These are phyloP conservation scores for Porites evermanni DNA, from an alignment of 92 coral and sea anemone species.

Conservation along the genomic window DNA sequence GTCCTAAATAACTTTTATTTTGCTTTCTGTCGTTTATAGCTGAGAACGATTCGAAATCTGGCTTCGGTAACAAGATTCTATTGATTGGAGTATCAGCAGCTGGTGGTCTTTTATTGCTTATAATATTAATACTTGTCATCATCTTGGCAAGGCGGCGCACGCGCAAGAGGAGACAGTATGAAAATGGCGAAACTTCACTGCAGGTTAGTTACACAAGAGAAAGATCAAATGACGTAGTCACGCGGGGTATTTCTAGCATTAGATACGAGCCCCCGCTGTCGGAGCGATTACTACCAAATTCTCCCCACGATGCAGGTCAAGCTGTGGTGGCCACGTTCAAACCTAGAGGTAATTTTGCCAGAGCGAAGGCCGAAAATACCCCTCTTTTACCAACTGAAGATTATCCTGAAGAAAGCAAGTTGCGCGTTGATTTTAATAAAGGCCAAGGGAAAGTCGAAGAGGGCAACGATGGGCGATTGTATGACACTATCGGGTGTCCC, in stretches of 20 bases:
- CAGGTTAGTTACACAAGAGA: neutral
- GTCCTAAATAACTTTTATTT: neutral
- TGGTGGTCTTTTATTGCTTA: conserved; percentile 3
- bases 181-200: conserved; percentile 16
- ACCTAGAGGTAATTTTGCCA: neutral
- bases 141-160: neutral
- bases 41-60: neutral
- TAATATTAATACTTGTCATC: conserved; percentile 4
- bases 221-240: conserved; percentile 13
- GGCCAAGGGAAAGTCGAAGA: conserved; percentile 1
- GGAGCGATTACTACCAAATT: neutral
- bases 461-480: conserved; percentile 12
- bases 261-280: conserved; percentile 28
- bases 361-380: conserved; percentile 6
- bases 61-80: neutral
- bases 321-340: neutral
- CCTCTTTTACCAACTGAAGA: conserved; percentile 1
- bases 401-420: neutral
- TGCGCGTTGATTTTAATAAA: conserved; percentile 21
- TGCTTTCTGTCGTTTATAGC: conserved; percentile 18
- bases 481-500: conserved; percentile 38
- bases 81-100: conserved; percentile 23
- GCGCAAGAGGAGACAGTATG: neutral
- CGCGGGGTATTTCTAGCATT: conserved; percentile 16
- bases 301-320: neutral